phyloP scores from a whole-genome alignment of 2,888 invertebrate species.

The Agriopis leucophaearia region DNA sequence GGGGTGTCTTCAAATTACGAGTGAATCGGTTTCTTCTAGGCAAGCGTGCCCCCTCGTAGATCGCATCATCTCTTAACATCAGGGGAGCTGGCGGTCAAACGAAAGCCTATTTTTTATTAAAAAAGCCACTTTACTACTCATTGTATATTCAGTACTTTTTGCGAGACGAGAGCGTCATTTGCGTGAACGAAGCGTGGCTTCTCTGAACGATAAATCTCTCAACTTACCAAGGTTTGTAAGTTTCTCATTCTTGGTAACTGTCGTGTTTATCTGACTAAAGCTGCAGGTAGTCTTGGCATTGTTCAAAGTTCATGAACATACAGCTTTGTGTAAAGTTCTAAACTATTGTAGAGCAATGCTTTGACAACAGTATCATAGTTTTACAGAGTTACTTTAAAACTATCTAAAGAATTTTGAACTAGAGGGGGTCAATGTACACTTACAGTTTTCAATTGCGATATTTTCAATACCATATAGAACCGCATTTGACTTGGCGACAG shows the following conservation, averaged over 20 bases:
- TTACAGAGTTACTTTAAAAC: conserved; percentile 2
- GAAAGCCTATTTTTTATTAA: no score
- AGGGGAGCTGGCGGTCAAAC: no score
- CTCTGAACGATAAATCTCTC: conserved; percentile 18
- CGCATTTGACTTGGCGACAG: no score
- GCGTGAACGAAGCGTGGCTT: conserved; percentile 9
- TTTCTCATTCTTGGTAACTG: not conserved
- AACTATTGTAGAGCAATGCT: not conserved
- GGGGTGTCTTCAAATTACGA: no score
- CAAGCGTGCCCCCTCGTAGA: no score
- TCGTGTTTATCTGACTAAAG: conserved; percentile 7
- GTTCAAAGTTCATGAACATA: conserved; percentile 17
- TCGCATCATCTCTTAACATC: no score
- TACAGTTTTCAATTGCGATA: not conserved
- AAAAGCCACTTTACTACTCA: not conserved
- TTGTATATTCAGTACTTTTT: not conserved
- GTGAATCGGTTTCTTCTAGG: no score
- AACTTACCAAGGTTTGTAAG: conserved; percentile 21
- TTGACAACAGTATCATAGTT: conserved; percentile 5
- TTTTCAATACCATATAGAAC: no score
- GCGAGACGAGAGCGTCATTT: not conserved
- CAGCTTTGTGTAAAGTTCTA: conserved; percentile 9
- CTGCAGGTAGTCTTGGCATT: conserved; percentile 14
- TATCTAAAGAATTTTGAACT: not conserved
- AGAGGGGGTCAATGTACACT: not conserved